A percentile compares a stretch with the other conserved stretches of the same genome.
Conservation (phyloP, 2,797 vertebrate genomes). For the Tinamus major region DNA sequence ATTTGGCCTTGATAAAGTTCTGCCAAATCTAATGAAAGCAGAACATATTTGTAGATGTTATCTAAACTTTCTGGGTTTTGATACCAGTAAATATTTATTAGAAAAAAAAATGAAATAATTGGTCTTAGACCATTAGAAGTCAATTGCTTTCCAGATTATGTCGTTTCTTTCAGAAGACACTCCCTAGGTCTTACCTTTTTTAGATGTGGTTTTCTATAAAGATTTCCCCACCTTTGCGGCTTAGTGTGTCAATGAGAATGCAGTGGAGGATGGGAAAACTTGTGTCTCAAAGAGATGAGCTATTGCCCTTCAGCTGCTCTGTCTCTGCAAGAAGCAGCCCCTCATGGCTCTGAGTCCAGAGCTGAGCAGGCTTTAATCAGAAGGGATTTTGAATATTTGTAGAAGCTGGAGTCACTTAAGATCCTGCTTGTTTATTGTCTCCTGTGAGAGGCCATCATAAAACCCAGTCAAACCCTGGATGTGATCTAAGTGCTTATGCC, state of each 20-base stretch:
- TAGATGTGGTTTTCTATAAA: not conserved
- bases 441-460: not conserved
- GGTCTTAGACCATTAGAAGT: not conserved
- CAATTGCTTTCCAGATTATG: not conserved
- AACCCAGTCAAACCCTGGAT: not conserved
- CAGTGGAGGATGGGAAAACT: not conserved
- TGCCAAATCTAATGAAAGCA: not conserved
- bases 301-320: not conserved
- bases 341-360: not conserved
- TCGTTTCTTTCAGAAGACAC: not conserved
- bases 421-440: not conserved
- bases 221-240: not conserved
- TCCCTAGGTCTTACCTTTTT: not conserved
- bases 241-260: not conserved
- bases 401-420: not conserved
- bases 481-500: not conserved
- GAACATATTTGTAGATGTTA: constrained; percentile 22
- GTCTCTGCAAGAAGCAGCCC: not conserved
- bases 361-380: not conserved
- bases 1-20: constrained; percentile 8
- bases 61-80: constrained; percentile 42
- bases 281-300: not conserved
- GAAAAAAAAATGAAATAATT: not conserved
- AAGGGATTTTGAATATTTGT: not conserved
- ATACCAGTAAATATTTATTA: constrained; percentile 15